Percentiles rank a stretch among this genome's conserved stretches.
phyloP scores from a whole-genome alignment of 2,888 invertebrate genomes.

The Melanostoma mellinum region DNA sequence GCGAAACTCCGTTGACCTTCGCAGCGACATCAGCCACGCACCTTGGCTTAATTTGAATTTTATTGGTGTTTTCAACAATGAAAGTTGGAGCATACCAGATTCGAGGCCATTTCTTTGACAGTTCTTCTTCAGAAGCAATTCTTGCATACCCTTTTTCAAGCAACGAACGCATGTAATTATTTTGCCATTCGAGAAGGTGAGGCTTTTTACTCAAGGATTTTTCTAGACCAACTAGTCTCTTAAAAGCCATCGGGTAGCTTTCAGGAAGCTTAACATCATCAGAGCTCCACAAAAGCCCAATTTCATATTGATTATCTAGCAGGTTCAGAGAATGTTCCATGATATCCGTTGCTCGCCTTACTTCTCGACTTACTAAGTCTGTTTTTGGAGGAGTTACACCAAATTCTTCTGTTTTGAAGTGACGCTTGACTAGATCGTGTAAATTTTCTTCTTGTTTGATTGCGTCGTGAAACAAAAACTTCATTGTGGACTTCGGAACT shows the following conservation, averaged over 20 bases:
- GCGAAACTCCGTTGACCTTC: background rate
- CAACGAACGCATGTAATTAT: constrained; percentile 44
- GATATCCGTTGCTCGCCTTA: background rate
- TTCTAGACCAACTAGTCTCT: constrained; percentile 40
- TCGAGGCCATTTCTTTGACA: constrained; percentile 28
- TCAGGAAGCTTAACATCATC: constrained; percentile 31
- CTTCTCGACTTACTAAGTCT: constrained; percentile 16
- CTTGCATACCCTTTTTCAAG: constrained; percentile 54
- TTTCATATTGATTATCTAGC: constrained; percentile 3
- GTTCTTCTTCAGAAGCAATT: constrained; percentile 45
- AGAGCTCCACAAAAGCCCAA: background rate
- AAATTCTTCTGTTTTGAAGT: constrained; percentile 17
- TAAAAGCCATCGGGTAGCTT: constrained; percentile 59
- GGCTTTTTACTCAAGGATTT: constrained; percentile 48
- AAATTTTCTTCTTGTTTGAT: constrained; percentile 6
- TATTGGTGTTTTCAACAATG: constrained; percentile 30
- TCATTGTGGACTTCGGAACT: constrained; percentile 1
- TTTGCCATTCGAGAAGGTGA: constrained; percentile 42
- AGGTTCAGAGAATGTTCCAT: constrained; percentile 11
- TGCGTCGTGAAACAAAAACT: constrained; percentile 28
- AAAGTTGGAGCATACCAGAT: constrained; percentile 39
- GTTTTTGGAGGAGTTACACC: constrained; percentile 6
- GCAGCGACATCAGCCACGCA: background rate
- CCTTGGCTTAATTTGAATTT: background rate
- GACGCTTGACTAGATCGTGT: constrained; percentile 14